These are phyloP conservation scores for Uria aalge DNA, from an alignment of 2,113 vertebrate species.

Conservation along the genomic window DNA sequence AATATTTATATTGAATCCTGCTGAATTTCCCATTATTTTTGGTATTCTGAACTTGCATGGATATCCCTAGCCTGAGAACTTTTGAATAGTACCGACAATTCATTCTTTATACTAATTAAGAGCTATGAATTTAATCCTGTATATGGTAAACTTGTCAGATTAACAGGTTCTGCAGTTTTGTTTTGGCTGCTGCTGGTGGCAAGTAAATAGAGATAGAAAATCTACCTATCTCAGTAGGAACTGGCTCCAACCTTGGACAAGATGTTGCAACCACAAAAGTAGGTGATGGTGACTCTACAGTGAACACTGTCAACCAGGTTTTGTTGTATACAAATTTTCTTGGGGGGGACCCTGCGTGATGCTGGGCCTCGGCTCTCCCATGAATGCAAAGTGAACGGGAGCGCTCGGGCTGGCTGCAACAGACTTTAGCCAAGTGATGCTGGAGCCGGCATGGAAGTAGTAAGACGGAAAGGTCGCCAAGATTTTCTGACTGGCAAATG, in stretches of 20 bases:
- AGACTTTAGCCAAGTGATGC: not conserved
- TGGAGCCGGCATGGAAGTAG: not conserved
- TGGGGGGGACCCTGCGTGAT: not conserved
- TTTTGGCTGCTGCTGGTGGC: not conserved
- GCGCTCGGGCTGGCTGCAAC: rapidly evolving
- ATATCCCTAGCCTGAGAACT: not conserved
- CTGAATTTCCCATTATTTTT: not conserved
- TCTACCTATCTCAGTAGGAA: not conserved
- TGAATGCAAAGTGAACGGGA: rapidly evolving
- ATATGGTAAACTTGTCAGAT: not conserved
- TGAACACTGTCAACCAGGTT: not conserved
- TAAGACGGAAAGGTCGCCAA: not conserved
- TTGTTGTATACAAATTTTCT: too few species aligned
- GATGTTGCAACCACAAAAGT: not conserved
- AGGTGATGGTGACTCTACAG: not conserved
- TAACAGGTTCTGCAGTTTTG: not conserved
- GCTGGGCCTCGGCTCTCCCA: not conserved
- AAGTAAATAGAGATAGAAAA: not conserved
- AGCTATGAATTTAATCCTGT: not conserved
- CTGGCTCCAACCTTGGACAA: not conserved
- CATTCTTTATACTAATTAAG: not conserved
- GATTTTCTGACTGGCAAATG: not conserved
- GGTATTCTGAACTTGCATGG: not conserved
- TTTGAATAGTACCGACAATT: not conserved
- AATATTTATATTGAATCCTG: not conserved